phyloP scores from a whole-genome alignment of 1,140 invertebrate species.

The Bemisia tabaci region DNA sequence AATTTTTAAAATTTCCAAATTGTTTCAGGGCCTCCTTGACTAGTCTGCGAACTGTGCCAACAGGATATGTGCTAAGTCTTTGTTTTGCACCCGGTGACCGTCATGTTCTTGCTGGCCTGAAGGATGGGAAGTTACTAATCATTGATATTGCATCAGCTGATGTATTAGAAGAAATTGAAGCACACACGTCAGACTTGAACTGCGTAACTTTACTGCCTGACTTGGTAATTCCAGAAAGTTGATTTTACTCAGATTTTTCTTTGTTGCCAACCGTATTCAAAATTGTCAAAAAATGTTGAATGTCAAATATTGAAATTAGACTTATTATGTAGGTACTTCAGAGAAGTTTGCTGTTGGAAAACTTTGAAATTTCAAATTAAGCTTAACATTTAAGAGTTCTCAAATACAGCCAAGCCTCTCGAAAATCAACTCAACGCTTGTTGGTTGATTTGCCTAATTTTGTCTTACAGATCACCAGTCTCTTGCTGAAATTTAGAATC shows the following conservation, averaged over 20 bases:
- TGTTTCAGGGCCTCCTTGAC: constrained; percentile 49
- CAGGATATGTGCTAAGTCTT: constrained; percentile 51
- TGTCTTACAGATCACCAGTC: too few species aligned
- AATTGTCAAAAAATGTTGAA: neutral
- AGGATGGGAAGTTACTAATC: constrained; percentile 72
- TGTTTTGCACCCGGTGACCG: constrained; percentile 84
- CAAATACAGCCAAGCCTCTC: too few species aligned
- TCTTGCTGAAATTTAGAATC: too few species aligned
- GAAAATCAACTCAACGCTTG: too few species aligned
- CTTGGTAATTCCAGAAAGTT: constrained; percentile 37
- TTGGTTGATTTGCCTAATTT: too few species aligned
- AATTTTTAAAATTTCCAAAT: constrained; percentile 9
- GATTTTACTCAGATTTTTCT: neutral
- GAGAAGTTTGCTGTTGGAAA: too few species aligned
- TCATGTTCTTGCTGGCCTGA: constrained; percentile 76
- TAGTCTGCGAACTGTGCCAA: constrained; percentile 64
- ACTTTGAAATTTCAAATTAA: too few species aligned
- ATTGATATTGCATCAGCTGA: constrained; percentile 71
- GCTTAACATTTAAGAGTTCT: too few species aligned
- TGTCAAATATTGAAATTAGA: neutral
- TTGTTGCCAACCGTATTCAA: too few species aligned
- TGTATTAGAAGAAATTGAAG: constrained; percentile 60
- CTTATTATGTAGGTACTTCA: too few species aligned
- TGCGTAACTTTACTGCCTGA: constrained; percentile 60
- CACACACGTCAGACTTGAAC: constrained; percentile 67